phyloP scores from a whole-genome alignment of 1,140 invertebrate genomes.

The Micrasema minimum region DNA sequence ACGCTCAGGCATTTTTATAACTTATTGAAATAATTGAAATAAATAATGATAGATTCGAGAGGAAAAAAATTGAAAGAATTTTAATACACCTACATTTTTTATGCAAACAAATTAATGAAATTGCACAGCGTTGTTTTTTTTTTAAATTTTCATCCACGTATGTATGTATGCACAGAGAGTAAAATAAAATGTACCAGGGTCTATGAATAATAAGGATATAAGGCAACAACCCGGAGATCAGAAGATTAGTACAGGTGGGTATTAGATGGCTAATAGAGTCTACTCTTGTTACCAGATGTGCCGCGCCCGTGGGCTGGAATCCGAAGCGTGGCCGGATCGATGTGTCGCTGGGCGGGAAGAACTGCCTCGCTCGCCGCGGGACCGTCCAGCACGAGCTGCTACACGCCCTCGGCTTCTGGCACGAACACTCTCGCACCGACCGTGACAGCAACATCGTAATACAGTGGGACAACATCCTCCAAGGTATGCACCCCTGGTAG shows the following conservation, averaged over 20 bases:
- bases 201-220: too few relatives aligned
- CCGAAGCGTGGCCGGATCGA: slow-evolving; percentile 53
- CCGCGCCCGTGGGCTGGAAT: slow-evolving; percentile 58
- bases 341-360: slow-evolving; percentile 54
- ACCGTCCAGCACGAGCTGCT: slow-evolving; percentile 67
- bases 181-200: neutral
- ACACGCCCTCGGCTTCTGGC: slow-evolving; percentile 66
- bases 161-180: too few relatives aligned
- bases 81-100: too few relatives aligned
- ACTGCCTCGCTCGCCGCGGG: slow-evolving; percentile 56
- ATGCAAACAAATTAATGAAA: too few relatives aligned
- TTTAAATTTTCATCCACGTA: too few relatives aligned
- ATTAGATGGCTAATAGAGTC: too few relatives aligned
- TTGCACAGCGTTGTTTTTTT: too few relatives aligned
- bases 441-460: slow-evolving; percentile 62
- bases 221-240: too few relatives aligned
- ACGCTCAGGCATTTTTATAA: too few relatives aligned
- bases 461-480: slow-evolving; percentile 62
- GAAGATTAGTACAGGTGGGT: too few relatives aligned
- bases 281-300: slow-evolving; percentile 55
- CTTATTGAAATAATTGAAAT: too few relatives aligned
- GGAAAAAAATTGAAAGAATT: neutral
- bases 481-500: slow-evolving; percentile 53
- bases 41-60: neutral
- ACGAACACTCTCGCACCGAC: slow-evolving; percentile 65